Conservation (phyloP, 2,113 vertebrate species). For the Vulpes lagopus region DNA sequence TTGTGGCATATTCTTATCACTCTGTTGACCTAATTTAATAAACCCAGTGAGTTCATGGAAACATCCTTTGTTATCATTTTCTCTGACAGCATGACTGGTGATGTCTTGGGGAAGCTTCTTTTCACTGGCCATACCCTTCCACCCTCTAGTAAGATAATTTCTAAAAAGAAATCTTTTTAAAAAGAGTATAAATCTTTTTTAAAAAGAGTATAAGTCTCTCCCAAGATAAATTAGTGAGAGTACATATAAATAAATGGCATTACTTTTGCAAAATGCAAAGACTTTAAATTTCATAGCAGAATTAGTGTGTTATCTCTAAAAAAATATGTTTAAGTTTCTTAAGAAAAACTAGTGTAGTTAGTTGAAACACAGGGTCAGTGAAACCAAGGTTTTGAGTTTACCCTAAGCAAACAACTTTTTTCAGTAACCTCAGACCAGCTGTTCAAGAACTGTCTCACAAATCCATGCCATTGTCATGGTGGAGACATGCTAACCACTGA, state of each 20-base stretch:
- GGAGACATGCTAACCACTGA: not conserved
- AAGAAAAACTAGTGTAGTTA: not conserved
- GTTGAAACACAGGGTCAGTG: not conserved
- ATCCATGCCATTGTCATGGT: not conserved
- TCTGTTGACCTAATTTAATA: not conserved
- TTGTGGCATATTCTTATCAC: not conserved
- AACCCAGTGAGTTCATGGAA: not conserved
- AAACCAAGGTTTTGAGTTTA: not conserved
- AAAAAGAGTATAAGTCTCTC: not conserved
- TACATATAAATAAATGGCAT: not conserved
- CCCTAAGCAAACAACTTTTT: not conserved
- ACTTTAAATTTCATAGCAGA: not conserved
- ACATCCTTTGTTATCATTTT: not conserved
- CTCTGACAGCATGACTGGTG: not conserved
- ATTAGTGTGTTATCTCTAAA: not conserved
- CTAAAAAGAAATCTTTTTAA: not conserved
- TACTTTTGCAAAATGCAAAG: slow-evolving; percentile 7
- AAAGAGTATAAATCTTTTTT: not conserved
- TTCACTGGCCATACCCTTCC: not conserved
- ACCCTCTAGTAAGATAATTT: not conserved
- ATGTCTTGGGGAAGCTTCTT: not conserved
- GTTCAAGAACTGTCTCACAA: not conserved
- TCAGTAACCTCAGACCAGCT: not conserved
- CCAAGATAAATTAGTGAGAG: slow-evolving; percentile 5
- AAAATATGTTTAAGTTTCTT: slow-evolving; percentile 20